These are phyloP conservation scores for Lottia scabra DNA, from an alignment of 2,888 invertebrate genomes.

Conservation along the genomic window DNA sequence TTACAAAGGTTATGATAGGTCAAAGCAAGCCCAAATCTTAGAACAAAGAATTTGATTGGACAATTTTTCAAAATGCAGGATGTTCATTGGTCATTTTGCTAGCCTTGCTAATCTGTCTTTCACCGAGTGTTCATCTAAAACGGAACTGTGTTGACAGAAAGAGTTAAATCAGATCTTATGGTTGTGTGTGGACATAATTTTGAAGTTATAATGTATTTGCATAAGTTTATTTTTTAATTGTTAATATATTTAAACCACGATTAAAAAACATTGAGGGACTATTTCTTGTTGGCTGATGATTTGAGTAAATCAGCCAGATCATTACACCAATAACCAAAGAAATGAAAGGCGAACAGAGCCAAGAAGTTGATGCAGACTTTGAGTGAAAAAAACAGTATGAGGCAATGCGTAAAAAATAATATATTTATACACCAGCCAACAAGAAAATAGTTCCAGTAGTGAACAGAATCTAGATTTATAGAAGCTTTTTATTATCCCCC, in stretches of 20 bases:
- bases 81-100: neutral
- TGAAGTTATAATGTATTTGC: neutral
- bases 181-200: neutral
- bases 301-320: too few species aligned
- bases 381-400: too few species aligned
- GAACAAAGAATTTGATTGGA: slow-evolving; percentile 10
- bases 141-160: neutral
- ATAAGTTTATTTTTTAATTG: neutral
- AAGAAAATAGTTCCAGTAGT: neutral
- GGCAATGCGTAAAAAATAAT: too few species aligned
- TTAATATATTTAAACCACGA: neutral
- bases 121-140: neutral
- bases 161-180: neutral
- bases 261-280: neutral
- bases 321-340: too few species aligned
- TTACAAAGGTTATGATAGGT: slow-evolving; percentile 71
- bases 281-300: too few species aligned
- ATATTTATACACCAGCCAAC: too few species aligned
- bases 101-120: slow-evolving; percentile 1
- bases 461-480: slow-evolving; percentile 1
- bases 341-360: too few species aligned
- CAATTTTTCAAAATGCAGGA: neutral
- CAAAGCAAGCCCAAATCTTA: slow-evolving; percentile 56
- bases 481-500: neutral
- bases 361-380: too few species aligned